Evolutionary conservation across 2,888 invertebrate genomes (phyloP), one percentile per base, ranked within the genome.

Genomic region (Xylota sylvarum): DNA sequence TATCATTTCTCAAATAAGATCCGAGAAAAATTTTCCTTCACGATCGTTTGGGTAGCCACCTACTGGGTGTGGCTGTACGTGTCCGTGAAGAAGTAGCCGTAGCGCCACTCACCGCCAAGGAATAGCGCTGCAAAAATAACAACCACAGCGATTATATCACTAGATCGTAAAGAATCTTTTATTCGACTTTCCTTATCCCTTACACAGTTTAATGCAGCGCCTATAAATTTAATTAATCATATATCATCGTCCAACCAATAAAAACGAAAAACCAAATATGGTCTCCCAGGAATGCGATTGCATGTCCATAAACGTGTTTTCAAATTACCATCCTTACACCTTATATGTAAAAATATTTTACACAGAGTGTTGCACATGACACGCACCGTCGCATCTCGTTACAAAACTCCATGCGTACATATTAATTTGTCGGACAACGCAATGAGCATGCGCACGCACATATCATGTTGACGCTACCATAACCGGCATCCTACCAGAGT

Each of bases 371-470:
- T 70, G 55, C 70, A 58, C 50, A 64, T 74, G 69, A 56, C 74
- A 84, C 80, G 84, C 74, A 85, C 65, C 58, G 69, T 74, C 84
- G 70, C 58, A 85, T 65, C 65, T 58, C 17, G 40, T 65, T 65
- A 69, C 56, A 14, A 69, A 58, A 43, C 52, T 43, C 40, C 69
- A 70, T 46, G n/a, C 70, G 37, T 35, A 74, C 84, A 58, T 80
- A 85, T 85, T 85, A 85, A 85, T 85, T 80, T 85, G 80, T 85
- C 62, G 64, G 80, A 80, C 84, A 80, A 46, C 56, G 27, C 43
- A 65, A 70, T 70, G 64, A 80, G 76, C 84, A 85, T 85, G 84
- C 56, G 80, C 73, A 80, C 55, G 74, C 84, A 76, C 69, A 74
- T 74, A 64, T 56, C 48, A 64, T 77, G 69, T 82, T 62, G 58